A percentile compares a stretch with the other conserved stretches of the same genome.
Evolutionary conservation across 2,113 vertebrate species (phyloP).

Genomic region (Nothoprocta perdicaria): DNA sequence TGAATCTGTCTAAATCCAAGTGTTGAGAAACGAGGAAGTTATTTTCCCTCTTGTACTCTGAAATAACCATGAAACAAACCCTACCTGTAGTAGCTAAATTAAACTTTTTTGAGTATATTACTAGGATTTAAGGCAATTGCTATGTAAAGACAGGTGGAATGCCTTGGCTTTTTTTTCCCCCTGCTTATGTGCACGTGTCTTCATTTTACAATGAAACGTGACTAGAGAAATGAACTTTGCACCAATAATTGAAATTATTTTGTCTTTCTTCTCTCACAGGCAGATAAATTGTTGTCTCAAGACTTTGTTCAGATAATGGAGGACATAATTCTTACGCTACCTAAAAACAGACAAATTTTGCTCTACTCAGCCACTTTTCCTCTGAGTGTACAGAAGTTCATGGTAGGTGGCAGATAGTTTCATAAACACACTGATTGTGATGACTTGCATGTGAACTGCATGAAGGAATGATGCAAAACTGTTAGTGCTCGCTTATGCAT

Average conservation of each 20-base stretch:
- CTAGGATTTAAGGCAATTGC: neutral
- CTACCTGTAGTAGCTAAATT: neutral
- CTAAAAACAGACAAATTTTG: conserved; percentile 98
- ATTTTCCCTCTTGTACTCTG: neutral
- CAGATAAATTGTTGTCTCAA: conserved; percentile 97
- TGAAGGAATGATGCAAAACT: neutral
- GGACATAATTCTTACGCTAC: conserved; percentile 93
- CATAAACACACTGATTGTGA: fast-evolving
- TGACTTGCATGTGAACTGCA: fast-evolving
- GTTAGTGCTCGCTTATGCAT: neutral
- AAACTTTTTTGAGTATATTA: fast-evolving
- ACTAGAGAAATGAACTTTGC: neutral
- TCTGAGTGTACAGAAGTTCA: conserved; percentile 98
- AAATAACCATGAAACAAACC: neutral
- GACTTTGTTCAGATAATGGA: conserved; percentile 99
- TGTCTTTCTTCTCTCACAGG: conserved; percentile 76
- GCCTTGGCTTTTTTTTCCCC: neutral
- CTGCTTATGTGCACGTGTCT: too few species aligned
- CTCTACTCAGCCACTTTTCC: conserved; percentile 98
- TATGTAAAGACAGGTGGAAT: neutral
- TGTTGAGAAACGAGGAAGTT: neutral
- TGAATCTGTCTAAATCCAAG: neutral
- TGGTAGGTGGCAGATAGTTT: conserved; percentile 80
- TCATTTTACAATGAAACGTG: neutral
- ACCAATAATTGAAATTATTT: neutral